phyloP scores from a whole-genome alignment of 2,888 invertebrate species.

The Pegoplata infirma region DNA sequence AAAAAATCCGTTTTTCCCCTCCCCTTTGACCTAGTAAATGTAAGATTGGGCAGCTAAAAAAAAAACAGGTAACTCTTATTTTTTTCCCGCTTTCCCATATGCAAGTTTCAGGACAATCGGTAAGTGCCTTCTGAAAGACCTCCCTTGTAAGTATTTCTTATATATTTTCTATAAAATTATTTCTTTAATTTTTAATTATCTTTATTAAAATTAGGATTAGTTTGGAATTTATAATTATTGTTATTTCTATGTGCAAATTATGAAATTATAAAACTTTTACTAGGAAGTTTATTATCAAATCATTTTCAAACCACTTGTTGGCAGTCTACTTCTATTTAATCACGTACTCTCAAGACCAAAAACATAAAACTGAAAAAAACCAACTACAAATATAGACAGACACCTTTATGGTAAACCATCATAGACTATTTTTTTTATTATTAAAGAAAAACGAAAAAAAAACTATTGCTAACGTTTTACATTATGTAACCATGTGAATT shows the following conservation, averaged over 20 bases:
- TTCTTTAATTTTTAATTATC: too few relatives aligned
- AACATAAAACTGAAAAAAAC: slow-evolving; percentile 13
- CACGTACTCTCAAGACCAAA: slow-evolving; percentile 41
- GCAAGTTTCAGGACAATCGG: too few relatives aligned
- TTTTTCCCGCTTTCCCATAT: too few relatives aligned
- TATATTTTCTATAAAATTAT: too few relatives aligned
- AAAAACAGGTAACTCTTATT: too few relatives aligned
- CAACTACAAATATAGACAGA: slow-evolving; percentile 14
- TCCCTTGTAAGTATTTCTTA: too few relatives aligned
- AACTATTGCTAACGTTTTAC: slow-evolving; percentile 26
- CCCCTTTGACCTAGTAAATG: too few relatives aligned
- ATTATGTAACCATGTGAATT: slow-evolving; percentile 53
- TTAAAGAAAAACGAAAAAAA: slow-evolving; percentile 8
- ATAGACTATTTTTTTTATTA: slow-evolving; percentile 22
- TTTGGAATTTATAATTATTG: neutral
- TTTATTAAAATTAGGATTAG: too few relatives aligned
- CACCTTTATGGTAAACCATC: slow-evolving; percentile 28
- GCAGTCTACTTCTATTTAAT: slow-evolving; percentile 48
- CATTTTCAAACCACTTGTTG: slow-evolving; percentile 33
- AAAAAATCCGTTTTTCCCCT: too few relatives aligned
- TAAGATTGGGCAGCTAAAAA: too few relatives aligned
- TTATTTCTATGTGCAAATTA: slow-evolving; percentile 29
- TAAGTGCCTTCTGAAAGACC: too few relatives aligned
- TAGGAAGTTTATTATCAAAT: slow-evolving; percentile 49
- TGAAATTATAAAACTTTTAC: slow-evolving; percentile 31